A percentile compares a stretch with the other conserved stretches of the same genome.
phyloP scores from a whole-genome alignment of 2,113 vertebrate species.

The Cyanistes caeruleus region DNA sequence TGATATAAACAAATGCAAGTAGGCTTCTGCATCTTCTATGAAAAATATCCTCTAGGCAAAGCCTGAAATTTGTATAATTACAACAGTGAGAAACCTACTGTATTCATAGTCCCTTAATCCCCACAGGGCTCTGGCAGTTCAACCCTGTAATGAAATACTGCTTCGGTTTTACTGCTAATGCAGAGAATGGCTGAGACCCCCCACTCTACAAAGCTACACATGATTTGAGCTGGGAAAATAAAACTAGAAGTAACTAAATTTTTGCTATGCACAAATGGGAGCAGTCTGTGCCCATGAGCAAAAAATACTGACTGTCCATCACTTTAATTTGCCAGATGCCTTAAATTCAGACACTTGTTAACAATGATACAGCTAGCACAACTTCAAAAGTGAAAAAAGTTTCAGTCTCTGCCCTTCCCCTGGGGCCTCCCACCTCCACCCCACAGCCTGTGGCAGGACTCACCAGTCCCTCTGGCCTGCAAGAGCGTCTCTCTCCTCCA shows the following conservation, averaged over 20 bases:
- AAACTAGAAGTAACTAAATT: background rate
- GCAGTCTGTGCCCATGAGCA: background rate
- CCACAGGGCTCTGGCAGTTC: background rate
- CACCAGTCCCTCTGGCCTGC: background rate
- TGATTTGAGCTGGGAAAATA: background rate
- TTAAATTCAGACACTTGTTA: background rate
- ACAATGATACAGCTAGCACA: background rate
- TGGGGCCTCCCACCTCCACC: constrained; percentile 23
- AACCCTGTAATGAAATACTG: constrained; percentile 20
- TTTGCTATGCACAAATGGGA: background rate
- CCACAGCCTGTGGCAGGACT: constrained; percentile 5
- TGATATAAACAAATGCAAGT: background rate
- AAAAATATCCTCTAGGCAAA: constrained; percentile 13
- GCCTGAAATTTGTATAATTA: constrained; percentile 35
- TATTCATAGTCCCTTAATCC: background rate
- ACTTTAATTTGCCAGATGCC: background rate
- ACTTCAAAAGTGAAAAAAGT: constrained; percentile 17
- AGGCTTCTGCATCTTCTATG: background rate
- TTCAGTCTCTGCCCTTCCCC: constrained; percentile 21
- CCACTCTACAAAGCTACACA: background rate
- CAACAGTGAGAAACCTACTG: background rate
- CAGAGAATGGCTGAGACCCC: background rate
- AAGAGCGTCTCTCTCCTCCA: background rate
- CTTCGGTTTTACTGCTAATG: background rate
- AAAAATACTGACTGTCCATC: background rate